Percentiles rank a stretch among this genome's conserved stretches.
These are phyloP conservation scores for Melanotus villosus DNA, from an alignment of 2,888 invertebrate genomes.

Conservation along the genomic window DNA sequence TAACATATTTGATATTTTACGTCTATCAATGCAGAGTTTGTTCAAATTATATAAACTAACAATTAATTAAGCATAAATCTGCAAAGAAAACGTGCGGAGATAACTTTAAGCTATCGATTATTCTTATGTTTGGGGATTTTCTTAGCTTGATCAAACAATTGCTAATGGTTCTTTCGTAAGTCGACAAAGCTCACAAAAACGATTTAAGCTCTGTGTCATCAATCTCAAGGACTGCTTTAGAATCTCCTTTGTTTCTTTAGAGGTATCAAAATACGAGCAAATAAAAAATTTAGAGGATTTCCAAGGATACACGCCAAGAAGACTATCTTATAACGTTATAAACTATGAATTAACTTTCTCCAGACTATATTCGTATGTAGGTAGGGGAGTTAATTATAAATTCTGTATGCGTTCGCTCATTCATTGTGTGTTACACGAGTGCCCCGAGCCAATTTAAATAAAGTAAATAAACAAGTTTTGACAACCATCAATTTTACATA, in stretches of 20 bases:
- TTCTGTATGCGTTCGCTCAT: too few relatives aligned
- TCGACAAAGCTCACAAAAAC: not conserved
- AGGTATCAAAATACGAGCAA: not conserved
- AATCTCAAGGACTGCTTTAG: not conserved
- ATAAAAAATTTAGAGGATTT: too few relatives aligned
- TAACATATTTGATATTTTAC: too few relatives aligned
- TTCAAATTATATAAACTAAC: too few relatives aligned
- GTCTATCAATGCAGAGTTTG: too few relatives aligned
- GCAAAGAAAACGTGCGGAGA: too few relatives aligned
- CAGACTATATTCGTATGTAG: too few relatives aligned
- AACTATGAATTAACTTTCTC: too few relatives aligned
- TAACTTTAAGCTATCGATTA: too few relatives aligned
- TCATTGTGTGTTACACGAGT: not conserved
- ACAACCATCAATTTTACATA: not conserved
- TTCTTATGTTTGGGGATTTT: not conserved
- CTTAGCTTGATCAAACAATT: conserved; percentile 5
- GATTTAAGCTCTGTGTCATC: not conserved
- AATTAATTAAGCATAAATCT: too few relatives aligned
- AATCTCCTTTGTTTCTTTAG: not conserved
- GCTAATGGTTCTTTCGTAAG: not conserved
- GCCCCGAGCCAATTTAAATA: not conserved
- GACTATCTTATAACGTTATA: too few relatives aligned
- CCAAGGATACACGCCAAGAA: not conserved
- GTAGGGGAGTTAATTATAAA: too few relatives aligned
- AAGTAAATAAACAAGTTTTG: not conserved